Base-by-base conservation (phyloP, 1,140 invertebrate species). In the Halyomorpha halys region DNA sequence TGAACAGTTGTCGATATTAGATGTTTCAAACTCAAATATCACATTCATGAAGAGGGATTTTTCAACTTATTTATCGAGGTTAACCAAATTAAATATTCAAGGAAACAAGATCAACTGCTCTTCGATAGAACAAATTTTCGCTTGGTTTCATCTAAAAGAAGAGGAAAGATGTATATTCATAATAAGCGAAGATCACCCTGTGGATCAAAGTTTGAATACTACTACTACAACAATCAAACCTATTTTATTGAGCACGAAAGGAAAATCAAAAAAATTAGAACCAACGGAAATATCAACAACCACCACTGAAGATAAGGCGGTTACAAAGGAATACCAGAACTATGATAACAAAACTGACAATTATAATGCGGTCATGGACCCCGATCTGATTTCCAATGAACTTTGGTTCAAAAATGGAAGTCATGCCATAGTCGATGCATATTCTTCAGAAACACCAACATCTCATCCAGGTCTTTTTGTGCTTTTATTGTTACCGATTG, bases 31-130 rank as follows among this genome's bases (percentile, higher is more conserved):
- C 64, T 80, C 80, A 39, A 79, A 81, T 66, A 76, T 90, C 62
- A 79, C 80, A 30, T 78, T 75, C 25, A 75, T 91, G 15, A 77
- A 83, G 66, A 78, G 80, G 44, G 85, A 89, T 71, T 75, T 91
- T 19, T 75, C 83, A 25, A 81, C 82, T 67, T 82, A 84, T 68
- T 78, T 91, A 45, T 83, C 86, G 0, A 81, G 87, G 69, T 70
- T 91, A 59, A 79, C 78, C 54, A 73, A 75, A 9, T 70, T 88
- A 1, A 74, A 80, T 67, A 70, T 87, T 21, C 74, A 77, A 44
- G 82, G 80, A 2, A 87, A 87, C 70, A 73, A 76, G 16, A 79
- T 86, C 71, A 82, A 86, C 69, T 87, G 84, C 70, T 34, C 64
- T 0, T 21, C 15, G 11, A 56, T 56, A 56, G 3, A 25, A 27